Base-by-base conservation (phyloP, 2,888 invertebrate species). In the Cheilosia grossa region DNA sequence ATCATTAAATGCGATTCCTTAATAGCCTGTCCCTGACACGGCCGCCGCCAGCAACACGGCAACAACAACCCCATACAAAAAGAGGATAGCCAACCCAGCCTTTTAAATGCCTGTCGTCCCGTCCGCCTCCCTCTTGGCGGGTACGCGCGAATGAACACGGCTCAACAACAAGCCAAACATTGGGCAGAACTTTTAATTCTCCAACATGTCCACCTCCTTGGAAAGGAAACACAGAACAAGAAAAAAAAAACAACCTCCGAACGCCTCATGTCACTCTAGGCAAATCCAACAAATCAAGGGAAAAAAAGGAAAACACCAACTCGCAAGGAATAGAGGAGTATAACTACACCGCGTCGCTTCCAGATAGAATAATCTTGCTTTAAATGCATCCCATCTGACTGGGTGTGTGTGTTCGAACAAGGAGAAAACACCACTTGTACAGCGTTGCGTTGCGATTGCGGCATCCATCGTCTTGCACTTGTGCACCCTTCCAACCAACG, bases 101-200 rank as follows among this genome's bases (percentile, higher is more conserved):
- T 66, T 67, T 82, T 78, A 73, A 82, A 77, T 44, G 78, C 78
- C 33, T 67, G 81, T 72, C 72, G 40, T 37, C 42, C 33, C 72
- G 42, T 81, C 72, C 75, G 67, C 58, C 80, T 59, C 37, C 27
- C 66, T 9, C 30, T 49, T n/a, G 40, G 47, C 53, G 24, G 61
- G 73, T 72, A 63, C 59, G 37, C 54, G 81, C 59, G 69, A 77
- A 72, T 17, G 44, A 85, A 85, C 75, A 85, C 85, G 72, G 51
- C 75, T 69, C 58, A 79, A 72, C 80, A 61, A 75, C 80, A 80
- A 80, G 75, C 75, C 75, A 66, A 85, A 80, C 80, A 80, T 72
- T 80, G 75, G 75, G 72, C 80, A 75, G 80, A 81, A 81, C 81
- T 85, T 85, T 85, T 80, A 67, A 78, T 81, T 77, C 72, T 56